Evolutionary conservation across 2,113 vertebrate genomes (phyloP), one percentile per base, ranked within the genome.

Genomic region (Percina caprodes): DNA sequence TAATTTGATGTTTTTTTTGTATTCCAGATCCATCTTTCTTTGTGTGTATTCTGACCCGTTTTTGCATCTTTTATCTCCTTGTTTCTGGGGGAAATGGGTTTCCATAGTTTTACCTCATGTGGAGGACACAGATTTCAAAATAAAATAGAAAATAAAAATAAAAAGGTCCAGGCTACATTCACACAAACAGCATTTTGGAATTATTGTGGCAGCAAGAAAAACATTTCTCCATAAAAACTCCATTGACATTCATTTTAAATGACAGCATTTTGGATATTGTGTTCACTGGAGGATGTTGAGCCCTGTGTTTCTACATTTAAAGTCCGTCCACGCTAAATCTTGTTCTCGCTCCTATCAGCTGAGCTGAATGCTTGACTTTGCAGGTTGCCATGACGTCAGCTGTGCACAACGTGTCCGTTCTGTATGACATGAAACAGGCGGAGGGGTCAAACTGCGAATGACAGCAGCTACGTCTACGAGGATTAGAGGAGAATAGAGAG

Each of bases 251-350:
- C 91, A 80, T 88, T 76, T 83, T 8, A 71, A 76, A 80, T 56
- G 82, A 90, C 91, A 92, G 92, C 91, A 92, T 92, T 80, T 83
- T 86, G 90, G 92, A 93, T 92, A 59, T 92, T 63, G 81, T 83
- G 86, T 88, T 85, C 49, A 61, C 35, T 81, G 80, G 62, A 88
- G 66, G 59, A n/a, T 15, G n/a, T 79, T 74, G 2, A 76, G 86
- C 72, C 77, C 68, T 76, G 71, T 82, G 84, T 76, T 73, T 78
- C 24, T 24, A 51, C 15, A 54, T 58, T 24, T 11, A 35, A 62
- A 16, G n/a, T 11, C 4, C 45, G 39, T 72, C 59, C 46, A 60
- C 60, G 26, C 54, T n/a, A 48, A 54, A 61, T 30, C n/a, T 23
- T 3, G 39, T 46, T 19, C 55, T 26, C 54, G 24, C 23, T 56